A percentile compares a stretch with the other conserved stretches of the same genome.
Evolutionary conservation across 2,888 invertebrate genomes (phyloP).

Genomic region (Acanthosepion pharaonis): DNA sequence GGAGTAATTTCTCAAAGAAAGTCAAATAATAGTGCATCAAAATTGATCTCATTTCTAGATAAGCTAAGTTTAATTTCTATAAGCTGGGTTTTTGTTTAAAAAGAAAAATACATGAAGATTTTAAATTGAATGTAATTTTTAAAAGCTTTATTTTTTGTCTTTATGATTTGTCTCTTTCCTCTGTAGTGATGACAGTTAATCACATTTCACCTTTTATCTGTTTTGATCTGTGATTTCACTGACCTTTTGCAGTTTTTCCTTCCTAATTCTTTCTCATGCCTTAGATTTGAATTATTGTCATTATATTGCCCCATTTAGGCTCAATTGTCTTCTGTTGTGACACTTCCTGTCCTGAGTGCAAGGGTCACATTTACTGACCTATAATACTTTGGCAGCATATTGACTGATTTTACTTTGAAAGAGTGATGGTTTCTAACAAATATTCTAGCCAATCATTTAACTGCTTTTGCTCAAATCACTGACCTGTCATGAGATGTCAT

Average conservation of each 20-base stretch:
- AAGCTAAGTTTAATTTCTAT: too few relatives aligned
- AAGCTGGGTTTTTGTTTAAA: too few relatives aligned
- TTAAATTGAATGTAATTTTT: too few relatives aligned
- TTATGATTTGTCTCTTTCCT: too few relatives aligned
- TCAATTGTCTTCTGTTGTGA: not conserved
- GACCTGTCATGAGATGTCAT: not conserved
- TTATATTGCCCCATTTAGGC: not conserved
- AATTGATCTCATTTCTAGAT: too few relatives aligned
- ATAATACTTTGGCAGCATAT: not conserved
- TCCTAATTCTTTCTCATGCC: not conserved
- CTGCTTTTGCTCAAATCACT: not conserved
- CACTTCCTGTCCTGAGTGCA: constrained; percentile 21
- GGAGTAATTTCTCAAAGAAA: too few relatives aligned
- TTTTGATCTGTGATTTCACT: not conserved
- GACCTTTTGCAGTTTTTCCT: not conserved
- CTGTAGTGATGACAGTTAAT: too few relatives aligned
- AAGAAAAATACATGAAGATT: too few relatives aligned
- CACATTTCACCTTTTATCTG: too few relatives aligned
- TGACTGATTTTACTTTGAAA: not conserved
- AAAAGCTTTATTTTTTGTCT: too few relatives aligned
- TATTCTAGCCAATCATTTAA: not conserved
- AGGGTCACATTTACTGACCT: not conserved
- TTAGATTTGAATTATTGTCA: not conserved
- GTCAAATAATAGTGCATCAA: too few relatives aligned
- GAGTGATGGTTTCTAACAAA: too few relatives aligned